Evolutionary conservation across 2,888 invertebrate genomes (phyloP), one percentile per base, ranked within the genome.

Genomic region (Caenorhabditis sp.): DNA sequence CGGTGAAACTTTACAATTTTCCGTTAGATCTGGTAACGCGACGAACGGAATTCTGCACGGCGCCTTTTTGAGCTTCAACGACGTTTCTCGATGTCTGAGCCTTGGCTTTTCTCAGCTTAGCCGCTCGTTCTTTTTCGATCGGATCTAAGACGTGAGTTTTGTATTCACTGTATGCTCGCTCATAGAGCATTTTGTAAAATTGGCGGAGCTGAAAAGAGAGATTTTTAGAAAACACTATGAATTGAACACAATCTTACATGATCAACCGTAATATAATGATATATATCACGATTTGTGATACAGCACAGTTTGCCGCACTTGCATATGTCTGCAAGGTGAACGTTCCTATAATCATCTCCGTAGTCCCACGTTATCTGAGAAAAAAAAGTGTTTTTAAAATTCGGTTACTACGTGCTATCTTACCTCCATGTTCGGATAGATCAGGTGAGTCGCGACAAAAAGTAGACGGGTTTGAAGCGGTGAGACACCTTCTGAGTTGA

Each of bases 281-380:
- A 55, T 1, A 71, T 20, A n/a, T 51, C 8, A 4, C 26, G 11
- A 13, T 65, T 65, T 0, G 6, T 32, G 26, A 51, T 9, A 37
- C 74, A 74, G 18, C 37, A 58, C 18, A 74, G 20, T 1, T 32
- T 4, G 2, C 51, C 60, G 15, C 74, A 74, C 9, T 24, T 2
- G 15, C 74, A 74, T 0, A 5, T n/a, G 9, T 65, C 40, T n/a
- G 3, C 6, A 18, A 64, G 35, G 5, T 64, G 28, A 9, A n/a
- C 11, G n/a, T 0, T 3, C 9, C 28, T n/a, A 28, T 71, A 71
- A 8, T 44, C 37, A 22, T 15, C 3, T 0, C 20, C 4, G 20
- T 72, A 72, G 2, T n/a, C 20, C 35, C 51, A 72, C 0, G 55
- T 37, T 1, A 50, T 13, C 22, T 69, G n/a, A 15, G 15, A 40